Evolutionary conservation across 2,888 invertebrate genomes (phyloP), one percentile per base, ranked within the genome.

Genomic region (Leucophenga montana): DNA sequence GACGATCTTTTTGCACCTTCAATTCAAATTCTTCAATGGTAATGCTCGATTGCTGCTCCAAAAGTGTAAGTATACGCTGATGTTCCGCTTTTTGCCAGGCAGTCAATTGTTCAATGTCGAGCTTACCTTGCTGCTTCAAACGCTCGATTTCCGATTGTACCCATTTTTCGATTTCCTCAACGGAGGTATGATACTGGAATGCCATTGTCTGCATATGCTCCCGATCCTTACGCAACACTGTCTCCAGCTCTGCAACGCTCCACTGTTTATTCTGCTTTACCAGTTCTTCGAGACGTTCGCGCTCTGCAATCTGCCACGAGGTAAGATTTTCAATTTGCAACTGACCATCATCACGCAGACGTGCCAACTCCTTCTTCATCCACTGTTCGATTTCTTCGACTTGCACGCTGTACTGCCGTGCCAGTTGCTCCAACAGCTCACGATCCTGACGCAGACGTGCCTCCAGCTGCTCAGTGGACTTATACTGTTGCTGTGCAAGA

Each of bases 121-220:
- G 71, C 64, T 85, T 83, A 0, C 87, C 87, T 68, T 87, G 83
- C 48, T 81, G 77, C 68, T 81, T 78, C 68, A 88, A 72, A 0
- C 87, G 80, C 5, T 79, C 80, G 3, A 88, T 78, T 67, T 88
- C 88, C 14, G 81, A 75, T 54, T 85, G 84, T 4, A 87, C 80
- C 88, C 88, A 88, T 39, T 86, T 84, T n/a, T 88, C 87, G 48
- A 88, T 87, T 69, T 88, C 88, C 72, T 86, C 87, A 0, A 87
- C 85, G 0, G 87, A 85, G 0, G 86, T 85, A 68, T 88, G 87
- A 62, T 88, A 86, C 67, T 87, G 87, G 77, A 85, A 84, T 46
- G 88, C 87, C 71, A 87, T 84, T 1, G 84, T 83, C 66, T 87
- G 85, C 79, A 88, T 81, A 56, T 86, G 86, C 4, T 86, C 84